These are phyloP conservation scores for Sarcophaga subvicina DNA, from an alignment of 2,888 invertebrate species.

Conservation along the genomic window DNA sequence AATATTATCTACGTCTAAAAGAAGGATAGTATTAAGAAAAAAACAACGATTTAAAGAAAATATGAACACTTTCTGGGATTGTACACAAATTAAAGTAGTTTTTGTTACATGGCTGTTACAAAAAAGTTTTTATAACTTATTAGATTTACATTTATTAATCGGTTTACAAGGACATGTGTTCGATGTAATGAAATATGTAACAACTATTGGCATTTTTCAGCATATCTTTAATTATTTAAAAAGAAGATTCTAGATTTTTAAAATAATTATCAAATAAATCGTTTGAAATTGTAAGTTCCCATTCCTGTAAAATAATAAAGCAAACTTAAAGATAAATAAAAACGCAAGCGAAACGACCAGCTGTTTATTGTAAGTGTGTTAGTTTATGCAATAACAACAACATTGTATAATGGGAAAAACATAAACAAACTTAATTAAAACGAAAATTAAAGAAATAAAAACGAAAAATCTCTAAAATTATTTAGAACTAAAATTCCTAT, in stretches of 20 bases:
- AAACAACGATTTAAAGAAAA: too few species aligned
- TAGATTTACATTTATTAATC: too few species aligned
- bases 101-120: too few species aligned
- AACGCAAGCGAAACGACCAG: slow-evolving; percentile 47
- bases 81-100: too few species aligned
- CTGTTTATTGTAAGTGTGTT: slow-evolving; percentile 55
- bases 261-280: too few species aligned
- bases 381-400: slow-evolving; percentile 55
- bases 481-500: too few species aligned
- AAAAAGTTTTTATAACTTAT: too few species aligned
- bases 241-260: background rate
- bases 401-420: slow-evolving; percentile 50
- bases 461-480: background rate
- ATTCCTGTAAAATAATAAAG: slow-evolving; percentile 38
- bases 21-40: too few species aligned
- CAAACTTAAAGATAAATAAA: slow-evolving; percentile 42
- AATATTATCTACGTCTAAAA: too few species aligned
- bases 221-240: background rate
- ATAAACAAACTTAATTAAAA: slow-evolving; percentile 60
- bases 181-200: background rate
- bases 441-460: slow-evolving; percentile 11
- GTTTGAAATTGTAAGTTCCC: slow-evolving; percentile 2
- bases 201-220: background rate
- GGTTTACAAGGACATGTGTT: too few species aligned
- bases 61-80: too few species aligned